Percentiles rank a stretch among this genome's conserved stretches.
Evolutionary conservation across 2,113 vertebrate species (phyloP).

Genomic region (Eidolon helvum): DNA sequence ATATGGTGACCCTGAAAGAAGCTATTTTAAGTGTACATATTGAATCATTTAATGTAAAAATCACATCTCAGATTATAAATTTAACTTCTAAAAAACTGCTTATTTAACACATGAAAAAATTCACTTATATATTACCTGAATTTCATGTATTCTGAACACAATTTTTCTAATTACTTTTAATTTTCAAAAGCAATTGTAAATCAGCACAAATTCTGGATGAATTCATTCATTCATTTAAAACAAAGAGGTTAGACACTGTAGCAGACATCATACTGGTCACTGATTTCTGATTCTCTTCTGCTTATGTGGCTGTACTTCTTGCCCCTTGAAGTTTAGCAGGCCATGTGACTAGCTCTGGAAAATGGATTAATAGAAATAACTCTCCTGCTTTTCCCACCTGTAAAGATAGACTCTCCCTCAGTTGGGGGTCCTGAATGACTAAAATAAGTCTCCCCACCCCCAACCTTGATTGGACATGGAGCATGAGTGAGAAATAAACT

Average conservation of each 20-base stretch:
- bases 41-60: conserved; percentile 31
- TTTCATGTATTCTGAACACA: neutral
- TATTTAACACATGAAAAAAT: conserved; percentile 7
- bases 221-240: neutral
- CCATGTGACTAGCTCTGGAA: neutral
- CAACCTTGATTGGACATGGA: neutral
- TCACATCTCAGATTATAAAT: neutral
- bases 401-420: neutral
- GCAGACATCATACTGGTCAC: neutral
- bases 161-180: conserved; percentile 1
- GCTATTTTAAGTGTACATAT: neutral
- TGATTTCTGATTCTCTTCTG: neutral
- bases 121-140: neutral
- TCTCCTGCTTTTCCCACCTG: neutral
- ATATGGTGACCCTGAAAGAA: neutral
- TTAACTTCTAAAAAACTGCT: neutral
- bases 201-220: conserved; percentile 10
- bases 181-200: conserved; percentile 7
- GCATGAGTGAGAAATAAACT: neutral
- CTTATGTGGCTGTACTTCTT: neutral
- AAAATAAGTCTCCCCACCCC: neutral
- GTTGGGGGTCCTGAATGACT: neutral
- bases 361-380: neutral
- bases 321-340: neutral
- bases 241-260: neutral